Evolutionary conservation across 2,797 vertebrate genomes (phyloP).

Genomic region (Ctenopoma multispine): DNA sequence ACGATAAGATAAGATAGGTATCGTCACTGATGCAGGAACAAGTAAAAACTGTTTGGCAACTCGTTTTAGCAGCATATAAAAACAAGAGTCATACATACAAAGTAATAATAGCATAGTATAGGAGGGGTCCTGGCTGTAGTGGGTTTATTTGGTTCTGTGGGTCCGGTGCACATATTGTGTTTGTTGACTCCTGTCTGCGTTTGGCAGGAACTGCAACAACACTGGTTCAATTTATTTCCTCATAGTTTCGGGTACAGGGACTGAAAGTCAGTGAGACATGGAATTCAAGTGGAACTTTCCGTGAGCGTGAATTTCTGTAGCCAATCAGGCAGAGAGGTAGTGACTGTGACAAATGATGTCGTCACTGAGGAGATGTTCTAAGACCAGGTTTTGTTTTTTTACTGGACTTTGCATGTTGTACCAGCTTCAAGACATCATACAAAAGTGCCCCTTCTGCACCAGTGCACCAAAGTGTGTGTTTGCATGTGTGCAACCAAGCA

Average conservation of each 20-base stretch:
- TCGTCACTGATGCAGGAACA: no score
- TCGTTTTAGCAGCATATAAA: no score
- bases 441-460: background rate
- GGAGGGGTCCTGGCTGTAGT: no score
- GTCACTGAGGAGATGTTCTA: background rate
- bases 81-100: no score
- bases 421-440: background rate
- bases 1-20: no score
- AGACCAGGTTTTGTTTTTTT: background rate
- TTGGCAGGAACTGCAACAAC: conserved; percentile 27
- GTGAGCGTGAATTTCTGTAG: background rate
- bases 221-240: background rate
- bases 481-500: conserved; percentile 19
- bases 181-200: conserved; percentile 44
- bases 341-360: no score
- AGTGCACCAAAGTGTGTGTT: conserved; percentile 6
- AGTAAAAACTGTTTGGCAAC: no score
- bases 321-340: background rate
- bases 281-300: conserved; percentile 6
- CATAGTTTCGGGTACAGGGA: background rate
- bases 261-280: conserved; percentile 1
- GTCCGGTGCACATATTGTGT: background rate
- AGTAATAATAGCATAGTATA: no score
- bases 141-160: no score
- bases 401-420: background rate